Percentiles rank a stretch among this genome's conserved stretches.
phyloP scores from a whole-genome alignment of 2,888 invertebrate genomes.

The Ormyrus rosae region DNA sequence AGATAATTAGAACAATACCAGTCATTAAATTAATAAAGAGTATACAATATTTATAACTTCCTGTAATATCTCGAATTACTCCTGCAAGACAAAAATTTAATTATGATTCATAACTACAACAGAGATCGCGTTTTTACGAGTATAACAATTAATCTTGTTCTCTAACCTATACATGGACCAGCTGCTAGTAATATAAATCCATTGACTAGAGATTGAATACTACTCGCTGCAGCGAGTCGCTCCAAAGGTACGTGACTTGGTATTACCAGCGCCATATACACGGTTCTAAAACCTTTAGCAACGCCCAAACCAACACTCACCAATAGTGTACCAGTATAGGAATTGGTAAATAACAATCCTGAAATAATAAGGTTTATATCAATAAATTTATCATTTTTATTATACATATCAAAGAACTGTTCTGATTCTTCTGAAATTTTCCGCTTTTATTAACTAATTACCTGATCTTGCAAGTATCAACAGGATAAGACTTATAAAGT shows the following conservation, averaged over 20 bases:
- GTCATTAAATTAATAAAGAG: conserved; percentile 81
- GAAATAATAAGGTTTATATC: conserved; percentile 59
- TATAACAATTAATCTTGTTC: neutral
- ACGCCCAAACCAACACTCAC: conserved; percentile 81
- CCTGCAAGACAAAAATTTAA: conserved; percentile 74
- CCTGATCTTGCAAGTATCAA: conserved; percentile 80
- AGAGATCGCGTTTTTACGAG: no score
- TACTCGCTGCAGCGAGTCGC: conserved; percentile 82
- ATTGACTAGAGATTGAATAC: conserved; percentile 84
- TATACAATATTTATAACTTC: conserved; percentile 80
- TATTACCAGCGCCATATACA: conserved; percentile 83
- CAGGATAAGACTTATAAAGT: conserved; percentile 79
- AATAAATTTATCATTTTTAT: neutral
- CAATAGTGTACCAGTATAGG: conserved; percentile 71
- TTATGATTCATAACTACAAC: neutral
- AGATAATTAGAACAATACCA: conserved; percentile 79
- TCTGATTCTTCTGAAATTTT: neutral
- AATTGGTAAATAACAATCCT: conserved; percentile 74
- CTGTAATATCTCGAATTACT: conserved; percentile 79
- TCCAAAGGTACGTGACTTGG: conserved; percentile 83
- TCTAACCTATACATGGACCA: conserved; percentile 81
- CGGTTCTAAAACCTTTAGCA: conserved; percentile 83
- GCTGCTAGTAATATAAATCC: conserved; percentile 79
- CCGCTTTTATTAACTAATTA: conserved; percentile 71
- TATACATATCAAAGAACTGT: conserved; percentile 27